Percentiles rank a stretch among this genome's conserved stretches.
phyloP scores from a whole-genome alignment of 1,140 invertebrate genomes.

The Drosophila trapezifrons region DNA sequence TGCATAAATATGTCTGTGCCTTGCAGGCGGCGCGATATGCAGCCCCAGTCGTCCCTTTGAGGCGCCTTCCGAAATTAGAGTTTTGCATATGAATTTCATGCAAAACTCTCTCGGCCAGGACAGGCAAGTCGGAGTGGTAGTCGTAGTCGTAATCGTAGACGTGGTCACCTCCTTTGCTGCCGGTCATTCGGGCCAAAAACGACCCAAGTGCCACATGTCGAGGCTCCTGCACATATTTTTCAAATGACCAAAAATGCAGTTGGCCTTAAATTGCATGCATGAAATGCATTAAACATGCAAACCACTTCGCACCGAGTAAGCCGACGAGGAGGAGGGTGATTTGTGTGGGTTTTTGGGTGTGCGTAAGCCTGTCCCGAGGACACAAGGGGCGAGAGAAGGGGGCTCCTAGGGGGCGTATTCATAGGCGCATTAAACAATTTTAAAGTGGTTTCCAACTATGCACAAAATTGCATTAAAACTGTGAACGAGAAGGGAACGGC shows the following conservation, averaged over 20 bases:
- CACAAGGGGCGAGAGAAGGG: not conserved
- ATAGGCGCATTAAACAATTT: slow-evolving; percentile 57
- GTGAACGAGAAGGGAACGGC: not conserved
- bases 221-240: slow-evolving; percentile 62
- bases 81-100: slow-evolving; percentile 69
- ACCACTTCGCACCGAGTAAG: slow-evolving; percentile 39
- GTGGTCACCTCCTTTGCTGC: slow-evolving; percentile 4
- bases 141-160: slow-evolving; percentile 11
- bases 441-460: slow-evolving; percentile 56
- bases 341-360: slow-evolving; percentile 24
- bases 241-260: slow-evolving; percentile 71
- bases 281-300: slow-evolving; percentile 69
- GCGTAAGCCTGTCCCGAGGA: slow-evolving; percentile 14
- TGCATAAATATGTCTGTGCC: slow-evolving; percentile 64
- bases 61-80: slow-evolving; percentile 55
- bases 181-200: slow-evolving; percentile 49
- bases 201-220: slow-evolving; percentile 59
- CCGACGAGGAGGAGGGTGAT: slow-evolving; percentile 20
- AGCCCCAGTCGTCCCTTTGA: slow-evolving; percentile 16
- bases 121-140: not conserved
- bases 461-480: slow-evolving; percentile 60
- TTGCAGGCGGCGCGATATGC: slow-evolving; percentile 48
- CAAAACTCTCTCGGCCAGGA: slow-evolving; percentile 32
- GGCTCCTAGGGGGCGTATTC: not conserved
- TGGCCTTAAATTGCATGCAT: slow-evolving; percentile 72